Evolutionary conservation across 2,888 invertebrate genomes (phyloP).

Genomic region (Schizaphis graminum): DNA sequence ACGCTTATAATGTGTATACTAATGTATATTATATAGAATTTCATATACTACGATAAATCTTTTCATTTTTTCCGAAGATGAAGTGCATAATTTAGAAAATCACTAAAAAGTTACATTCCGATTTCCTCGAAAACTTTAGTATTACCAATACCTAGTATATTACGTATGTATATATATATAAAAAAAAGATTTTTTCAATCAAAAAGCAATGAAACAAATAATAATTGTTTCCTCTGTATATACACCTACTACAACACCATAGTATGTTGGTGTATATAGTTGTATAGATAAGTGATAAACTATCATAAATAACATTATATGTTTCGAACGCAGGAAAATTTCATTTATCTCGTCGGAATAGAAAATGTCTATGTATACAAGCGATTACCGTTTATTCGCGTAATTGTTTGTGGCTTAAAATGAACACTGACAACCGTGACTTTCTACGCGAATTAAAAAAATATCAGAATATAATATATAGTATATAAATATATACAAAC

Average conservation of each 20-base stretch:
- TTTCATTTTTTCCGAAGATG: background rate
- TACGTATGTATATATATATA: background rate
- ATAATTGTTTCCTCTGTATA: background rate
- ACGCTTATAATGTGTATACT: background rate
- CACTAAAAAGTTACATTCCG: background rate
- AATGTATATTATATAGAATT: no score
- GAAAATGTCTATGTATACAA: background rate
- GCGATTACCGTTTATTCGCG: background rate
- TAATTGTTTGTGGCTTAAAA: conserved; percentile 25
- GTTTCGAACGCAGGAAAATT: background rate
- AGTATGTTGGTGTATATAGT: background rate
- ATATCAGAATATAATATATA: conserved; percentile 24
- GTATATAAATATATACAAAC: background rate
- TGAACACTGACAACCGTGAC: background rate
- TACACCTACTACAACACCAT: background rate
- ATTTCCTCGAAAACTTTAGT: background rate
- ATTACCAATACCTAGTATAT: background rate
- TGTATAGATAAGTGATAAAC: background rate
- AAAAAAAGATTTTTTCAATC: background rate
- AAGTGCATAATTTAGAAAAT: background rate
- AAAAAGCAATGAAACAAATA: background rate
- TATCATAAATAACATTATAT: background rate
- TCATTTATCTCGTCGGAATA: background rate
- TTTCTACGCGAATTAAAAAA: conserved; percentile 27
- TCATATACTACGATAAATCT: no score